Evolutionary conservation across 2,113 vertebrate species (phyloP).

Genomic region (Oreochromis niloticus): DNA sequence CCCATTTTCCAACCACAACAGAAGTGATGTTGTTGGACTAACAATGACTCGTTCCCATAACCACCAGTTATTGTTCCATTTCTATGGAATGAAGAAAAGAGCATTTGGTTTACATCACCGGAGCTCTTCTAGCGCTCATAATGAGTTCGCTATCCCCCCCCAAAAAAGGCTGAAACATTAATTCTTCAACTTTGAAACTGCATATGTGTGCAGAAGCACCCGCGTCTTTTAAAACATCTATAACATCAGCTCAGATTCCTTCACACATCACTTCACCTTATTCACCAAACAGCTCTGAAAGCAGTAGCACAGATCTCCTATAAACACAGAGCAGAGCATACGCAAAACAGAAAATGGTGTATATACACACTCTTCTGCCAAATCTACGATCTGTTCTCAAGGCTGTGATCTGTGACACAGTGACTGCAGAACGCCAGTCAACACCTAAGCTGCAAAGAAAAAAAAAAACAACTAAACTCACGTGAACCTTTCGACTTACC

Average conservation of each 20-base stretch:
- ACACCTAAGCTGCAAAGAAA: background rate
- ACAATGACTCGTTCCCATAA: background rate
- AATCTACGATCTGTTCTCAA: background rate
- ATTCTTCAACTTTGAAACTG: background rate
- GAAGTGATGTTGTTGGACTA: background rate
- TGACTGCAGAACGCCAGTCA: background rate
- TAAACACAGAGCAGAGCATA: background rate
- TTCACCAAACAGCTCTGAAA: background rate
- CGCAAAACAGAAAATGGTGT: background rate
- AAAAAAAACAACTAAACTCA: background rate
- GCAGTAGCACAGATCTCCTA: background rate
- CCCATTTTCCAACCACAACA: conserved; percentile 23
- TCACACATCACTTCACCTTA: conserved; percentile 22
- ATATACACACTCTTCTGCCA: background rate
- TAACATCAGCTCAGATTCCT: conserved; percentile 20
- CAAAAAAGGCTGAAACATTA: background rate
- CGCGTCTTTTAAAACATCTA: conserved; percentile 6
- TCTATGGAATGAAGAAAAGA: background rate
- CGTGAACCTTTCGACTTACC: conserved; percentile 71
- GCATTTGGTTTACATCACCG: conserved; percentile 2
- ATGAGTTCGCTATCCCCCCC: background rate
- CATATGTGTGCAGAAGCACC: background rate
- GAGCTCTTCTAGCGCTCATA: conserved; percentile 15
- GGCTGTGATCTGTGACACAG: background rate
- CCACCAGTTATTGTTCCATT: background rate